Percentiles rank a stretch among this genome's conserved stretches.
phyloP scores from a whole-genome alignment of 2,797 vertebrate species.

The Neosalanx taihuensis region DNA sequence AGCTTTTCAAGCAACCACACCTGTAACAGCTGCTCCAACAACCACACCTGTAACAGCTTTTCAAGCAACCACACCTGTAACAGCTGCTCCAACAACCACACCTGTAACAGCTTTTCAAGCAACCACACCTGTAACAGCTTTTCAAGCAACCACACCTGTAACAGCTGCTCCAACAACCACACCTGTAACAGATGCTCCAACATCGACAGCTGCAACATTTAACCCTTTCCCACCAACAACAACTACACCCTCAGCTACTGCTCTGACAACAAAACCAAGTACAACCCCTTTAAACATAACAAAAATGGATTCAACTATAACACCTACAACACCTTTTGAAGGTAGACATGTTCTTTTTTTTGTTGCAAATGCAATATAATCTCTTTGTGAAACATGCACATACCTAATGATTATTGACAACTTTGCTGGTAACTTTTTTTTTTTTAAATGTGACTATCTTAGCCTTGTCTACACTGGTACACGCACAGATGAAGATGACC shows the following conservation, averaged over 20 bases:
- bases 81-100: background rate
- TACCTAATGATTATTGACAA: too few relatives aligned
- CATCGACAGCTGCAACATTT: background rate
- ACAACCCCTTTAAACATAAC: too few relatives aligned
- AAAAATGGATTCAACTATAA: too few relatives aligned
- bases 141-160: background rate
- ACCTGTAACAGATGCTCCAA: background rate
- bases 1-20: background rate
- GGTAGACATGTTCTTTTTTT: too few relatives aligned
- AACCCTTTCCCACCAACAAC: too few relatives aligned
- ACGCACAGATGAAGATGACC: background rate
- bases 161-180: background rate
- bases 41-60: too few relatives aligned
- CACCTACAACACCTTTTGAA: too few relatives aligned
- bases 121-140: too few relatives aligned
- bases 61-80: background rate
- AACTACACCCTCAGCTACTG: background rate
- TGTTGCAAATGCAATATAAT: too few relatives aligned
- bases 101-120: background rate
- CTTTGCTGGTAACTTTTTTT: background rate
- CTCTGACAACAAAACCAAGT: too few relatives aligned
- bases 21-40: background rate
- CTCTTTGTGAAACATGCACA: too few relatives aligned
- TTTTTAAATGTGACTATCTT: background rate
- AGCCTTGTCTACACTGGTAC: background rate